Evolutionary conservation across 2,797 vertebrate species (phyloP).

Genomic region (Notolepis coatsorum): DNA sequence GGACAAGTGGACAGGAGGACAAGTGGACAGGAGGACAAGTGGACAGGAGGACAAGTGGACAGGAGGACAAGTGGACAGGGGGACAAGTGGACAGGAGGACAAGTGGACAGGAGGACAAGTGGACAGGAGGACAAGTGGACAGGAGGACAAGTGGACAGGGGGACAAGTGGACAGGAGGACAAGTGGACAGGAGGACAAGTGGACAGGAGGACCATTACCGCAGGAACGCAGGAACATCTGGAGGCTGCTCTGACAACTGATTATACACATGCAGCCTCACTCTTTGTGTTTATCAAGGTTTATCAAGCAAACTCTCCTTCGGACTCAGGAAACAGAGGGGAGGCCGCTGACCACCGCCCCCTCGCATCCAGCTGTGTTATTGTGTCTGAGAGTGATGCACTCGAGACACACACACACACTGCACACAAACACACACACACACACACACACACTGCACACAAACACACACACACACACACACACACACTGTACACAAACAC

Average conservation of each 20-base stretch:
- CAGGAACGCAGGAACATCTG: conserved; percentile 70
- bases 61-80: no score
- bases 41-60: no score
- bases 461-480: background rate
- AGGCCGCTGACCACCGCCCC: conserved; percentile 57
- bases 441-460: background rate
- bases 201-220: conserved; percentile 46
- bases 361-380: conserved; percentile 78
- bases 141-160: no score
- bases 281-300: conserved; percentile 75
- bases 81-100: no score
- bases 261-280: conserved; percentile 54
- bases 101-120: no score
- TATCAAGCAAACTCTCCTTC: conserved; percentile 66
- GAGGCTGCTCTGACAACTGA: conserved; percentile 48
- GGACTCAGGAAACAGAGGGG: conserved; percentile 63
- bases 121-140: no score
- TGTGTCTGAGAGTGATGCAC: conserved; percentile 35
- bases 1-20: no score
- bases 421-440: background rate
- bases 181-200: conserved; percentile 58
- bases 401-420: conserved; percentile 13
- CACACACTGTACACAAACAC: background rate
- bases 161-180: no score
- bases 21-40: no score